These are phyloP conservation scores for Chrysogorgia sp. DNA, from an alignment of 92 coral and sea anemone species.

Conservation along the genomic window DNA sequence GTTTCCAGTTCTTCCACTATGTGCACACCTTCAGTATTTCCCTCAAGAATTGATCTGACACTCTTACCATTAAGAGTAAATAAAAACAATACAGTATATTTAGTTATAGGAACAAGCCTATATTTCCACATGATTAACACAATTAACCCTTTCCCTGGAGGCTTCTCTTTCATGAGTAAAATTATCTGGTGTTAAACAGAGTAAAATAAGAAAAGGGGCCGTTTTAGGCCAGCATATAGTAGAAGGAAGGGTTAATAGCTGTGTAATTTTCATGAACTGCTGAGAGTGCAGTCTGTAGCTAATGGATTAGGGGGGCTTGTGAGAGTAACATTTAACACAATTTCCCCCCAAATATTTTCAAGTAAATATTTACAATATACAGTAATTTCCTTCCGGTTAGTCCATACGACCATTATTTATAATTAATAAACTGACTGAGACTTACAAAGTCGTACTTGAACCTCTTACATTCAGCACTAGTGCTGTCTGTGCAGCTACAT, in stretches of 20 bases:
- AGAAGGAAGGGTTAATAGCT: no score
- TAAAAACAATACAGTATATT: neutral
- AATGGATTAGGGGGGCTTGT: no score
- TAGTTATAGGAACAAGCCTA: neutral
- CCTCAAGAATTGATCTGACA: constrained; percentile 22
- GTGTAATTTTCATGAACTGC: no score
- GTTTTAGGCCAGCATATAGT: no score
- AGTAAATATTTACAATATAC: neutral
- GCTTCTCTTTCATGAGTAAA: no score
- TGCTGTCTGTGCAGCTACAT: constrained; percentile 1
- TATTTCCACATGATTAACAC: neutral
- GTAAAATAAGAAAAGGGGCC: no score
- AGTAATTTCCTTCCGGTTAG: no score
- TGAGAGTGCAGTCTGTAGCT: no score
- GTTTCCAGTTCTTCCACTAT: constrained; percentile 5
- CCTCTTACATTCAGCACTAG: neutral
- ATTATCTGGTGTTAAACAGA: no score
- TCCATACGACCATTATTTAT: neutral
- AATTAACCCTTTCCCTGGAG: neutral
- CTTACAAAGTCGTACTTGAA: constrained; percentile 26
- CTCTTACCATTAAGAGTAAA: constrained; percentile 4
- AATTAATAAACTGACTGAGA: neutral
- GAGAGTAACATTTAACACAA: no score
- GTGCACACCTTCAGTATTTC: neutral
- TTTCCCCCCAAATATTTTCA: neutral